Conservation (phyloP, 2,888 invertebrate genomes). For the Limenitis camilla region DNA sequence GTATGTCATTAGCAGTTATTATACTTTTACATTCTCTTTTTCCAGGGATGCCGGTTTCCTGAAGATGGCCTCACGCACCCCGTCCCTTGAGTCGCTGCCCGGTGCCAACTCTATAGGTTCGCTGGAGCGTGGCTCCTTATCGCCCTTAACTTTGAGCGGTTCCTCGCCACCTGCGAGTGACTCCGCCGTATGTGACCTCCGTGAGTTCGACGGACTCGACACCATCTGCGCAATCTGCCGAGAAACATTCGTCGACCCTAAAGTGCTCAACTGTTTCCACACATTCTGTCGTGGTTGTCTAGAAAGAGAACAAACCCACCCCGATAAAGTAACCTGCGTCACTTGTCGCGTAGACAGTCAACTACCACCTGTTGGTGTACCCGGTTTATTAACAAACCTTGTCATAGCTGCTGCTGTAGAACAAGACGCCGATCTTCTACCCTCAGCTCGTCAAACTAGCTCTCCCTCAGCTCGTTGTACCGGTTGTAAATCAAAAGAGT, state of each 20-base stretch:
- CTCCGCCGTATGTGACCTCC: slow-evolving; percentile 85
- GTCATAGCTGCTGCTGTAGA: slow-evolving; percentile 72
- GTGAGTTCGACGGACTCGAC: slow-evolving; percentile 77
- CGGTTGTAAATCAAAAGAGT: slow-evolving; percentile 96
- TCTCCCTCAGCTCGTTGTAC: slow-evolving; percentile 84
- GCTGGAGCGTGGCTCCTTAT: slow-evolving; percentile 86
- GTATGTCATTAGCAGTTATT: no score
- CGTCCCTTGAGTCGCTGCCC: slow-evolving; percentile 93
- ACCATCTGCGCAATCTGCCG: slow-evolving; percentile 82
- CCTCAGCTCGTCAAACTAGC: slow-evolving; percentile 60
- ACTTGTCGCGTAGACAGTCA: slow-evolving; percentile 75
- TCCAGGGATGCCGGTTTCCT: slow-evolving; percentile 90
- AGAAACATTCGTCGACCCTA: slow-evolving; percentile 83
- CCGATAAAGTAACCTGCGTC: slow-evolving; percentile 85
- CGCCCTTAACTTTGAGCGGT: slow-evolving; percentile 88
- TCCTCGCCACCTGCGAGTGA: slow-evolving; percentile 91
- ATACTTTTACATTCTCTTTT: slow-evolving; percentile 47
- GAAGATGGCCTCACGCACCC: slow-evolving; percentile 95
- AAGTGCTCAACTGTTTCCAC: slow-evolving; percentile 87
- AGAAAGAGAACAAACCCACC: slow-evolving; percentile 80
- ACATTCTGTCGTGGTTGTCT: slow-evolving; percentile 88
- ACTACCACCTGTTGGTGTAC: slow-evolving; percentile 74
- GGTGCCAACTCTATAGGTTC: slow-evolving; percentile 94
- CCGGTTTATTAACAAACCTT: slow-evolving; percentile 80
- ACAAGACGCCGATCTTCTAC: slow-evolving; percentile 70